A percentile compares a stretch with the other conserved stretches of the same genome.
Evolutionary conservation across 1,140 invertebrate species (phyloP).

Genomic region (Diprion similis): DNA sequence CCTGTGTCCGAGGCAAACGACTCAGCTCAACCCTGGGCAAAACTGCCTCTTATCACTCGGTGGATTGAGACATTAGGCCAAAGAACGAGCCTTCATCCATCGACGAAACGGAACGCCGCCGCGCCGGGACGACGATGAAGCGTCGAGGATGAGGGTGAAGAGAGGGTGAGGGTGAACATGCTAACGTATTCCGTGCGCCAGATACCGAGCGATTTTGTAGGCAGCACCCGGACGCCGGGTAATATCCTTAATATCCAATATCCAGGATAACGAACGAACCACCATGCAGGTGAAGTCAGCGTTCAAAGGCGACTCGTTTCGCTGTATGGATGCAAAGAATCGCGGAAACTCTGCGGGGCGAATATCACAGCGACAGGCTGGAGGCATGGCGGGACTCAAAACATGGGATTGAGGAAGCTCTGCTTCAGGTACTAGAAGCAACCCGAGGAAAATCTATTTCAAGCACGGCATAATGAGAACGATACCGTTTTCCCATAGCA

Average conservation of each 20-base stretch:
- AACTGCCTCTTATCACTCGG: neutral
- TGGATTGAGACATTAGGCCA: neutral
- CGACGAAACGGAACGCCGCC: neutral
- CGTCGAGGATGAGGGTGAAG: neutral
- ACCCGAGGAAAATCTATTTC: neutral
- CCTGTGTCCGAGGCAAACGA: too few relatives aligned
- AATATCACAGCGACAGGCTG: too few relatives aligned
- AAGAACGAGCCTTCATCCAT: neutral
- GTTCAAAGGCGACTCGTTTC: neutral
- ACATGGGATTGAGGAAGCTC: too few relatives aligned
- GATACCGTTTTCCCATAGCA: neutral
- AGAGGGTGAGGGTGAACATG: neutral
- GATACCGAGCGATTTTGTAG: neutral
- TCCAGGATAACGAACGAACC: neutral
- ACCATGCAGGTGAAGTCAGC: neutral
- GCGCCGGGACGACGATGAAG: neutral
- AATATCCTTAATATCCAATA: neutral
- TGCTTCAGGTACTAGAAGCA: too few relatives aligned
- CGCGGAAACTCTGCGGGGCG: neutral
- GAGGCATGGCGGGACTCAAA: too few relatives aligned
- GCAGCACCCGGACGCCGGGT: neutral
- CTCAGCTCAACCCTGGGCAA: neutral
- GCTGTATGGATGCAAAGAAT: neutral
- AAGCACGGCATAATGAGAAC: neutral
- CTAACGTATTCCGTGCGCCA: conserved; percentile 7